phyloP scores from a whole-genome alignment of 2,888 invertebrate species.

The Agrochola macilenta region DNA sequence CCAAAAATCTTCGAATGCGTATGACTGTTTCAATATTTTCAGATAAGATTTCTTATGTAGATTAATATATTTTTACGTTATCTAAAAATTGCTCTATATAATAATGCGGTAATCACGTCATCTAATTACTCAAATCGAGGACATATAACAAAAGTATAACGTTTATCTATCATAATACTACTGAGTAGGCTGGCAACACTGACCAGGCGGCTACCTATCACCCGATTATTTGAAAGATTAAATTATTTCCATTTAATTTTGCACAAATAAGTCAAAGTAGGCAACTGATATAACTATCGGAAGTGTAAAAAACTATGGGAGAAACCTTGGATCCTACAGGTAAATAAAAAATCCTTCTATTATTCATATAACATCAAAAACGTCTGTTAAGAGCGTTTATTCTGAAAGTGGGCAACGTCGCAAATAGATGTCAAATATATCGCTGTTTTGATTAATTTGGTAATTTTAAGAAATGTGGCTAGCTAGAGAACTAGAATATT shows the following conservation, averaged over 20 bases:
- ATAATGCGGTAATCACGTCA: slow-evolving; percentile 32
- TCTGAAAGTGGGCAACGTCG: no score
- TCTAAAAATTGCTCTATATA: slow-evolving; percentile 29
- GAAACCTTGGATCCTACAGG: slow-evolving; percentile 29
- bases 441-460: no score
- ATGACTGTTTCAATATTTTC: not conserved
- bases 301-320: slow-evolving; percentile 36
- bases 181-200: slow-evolving; percentile 8
- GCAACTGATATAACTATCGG: fast-evolving
- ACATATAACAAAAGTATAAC: slow-evolving; percentile 23
- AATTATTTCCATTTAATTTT: not conserved
- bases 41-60: slow-evolving; percentile 38
- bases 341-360: not conserved
- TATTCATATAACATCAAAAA: not conserved
- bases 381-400: no score
- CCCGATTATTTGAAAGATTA: slow-evolving; percentile 4
- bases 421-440: no score
- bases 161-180: slow-evolving; percentile 18
- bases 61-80: slow-evolving; percentile 27
- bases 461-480: no score
- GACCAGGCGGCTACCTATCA: not conserved
- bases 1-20: not conserved
- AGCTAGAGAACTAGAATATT: no score
- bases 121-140: slow-evolving; percentile 21
- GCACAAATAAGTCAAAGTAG: no score